Percentiles rank a stretch among this genome's conserved stretches.
phyloP scores from a whole-genome alignment of 2,888 invertebrate species.

The Nebria salina region DNA sequence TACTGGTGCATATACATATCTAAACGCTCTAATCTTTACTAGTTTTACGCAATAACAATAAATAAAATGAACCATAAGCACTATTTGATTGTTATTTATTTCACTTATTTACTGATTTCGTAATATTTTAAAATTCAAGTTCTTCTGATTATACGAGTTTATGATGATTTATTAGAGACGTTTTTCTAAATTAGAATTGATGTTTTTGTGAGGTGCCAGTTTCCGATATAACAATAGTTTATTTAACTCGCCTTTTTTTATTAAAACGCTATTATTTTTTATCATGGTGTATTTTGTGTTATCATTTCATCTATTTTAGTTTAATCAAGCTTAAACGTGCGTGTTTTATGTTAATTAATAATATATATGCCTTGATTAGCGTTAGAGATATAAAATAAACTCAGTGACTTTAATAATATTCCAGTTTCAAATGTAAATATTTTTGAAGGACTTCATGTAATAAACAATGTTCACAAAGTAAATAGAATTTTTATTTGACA shows the following conservation, averaged over 20 bases:
- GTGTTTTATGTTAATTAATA: conserved; percentile 22
- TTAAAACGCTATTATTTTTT: neutral
- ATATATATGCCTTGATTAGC: conserved; percentile 9
- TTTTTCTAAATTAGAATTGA: too few species aligned
- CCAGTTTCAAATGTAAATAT: neutral
- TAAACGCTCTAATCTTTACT: too few species aligned
- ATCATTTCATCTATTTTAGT: conserved; percentile 2
- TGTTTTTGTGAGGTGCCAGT: too few species aligned
- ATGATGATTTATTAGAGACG: too few species aligned
- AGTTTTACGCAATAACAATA: too few species aligned
- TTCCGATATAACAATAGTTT: too few species aligned
- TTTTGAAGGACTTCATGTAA: neutral
- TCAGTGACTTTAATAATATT: neutral
- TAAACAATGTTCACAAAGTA: neutral
- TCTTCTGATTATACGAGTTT: too few species aligned
- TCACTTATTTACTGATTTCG: too few species aligned
- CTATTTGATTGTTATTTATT: too few species aligned
- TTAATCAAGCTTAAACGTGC: conserved; percentile 25
- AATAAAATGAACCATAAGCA: too few species aligned
- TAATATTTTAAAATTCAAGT: too few species aligned
- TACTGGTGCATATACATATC: too few species aligned
- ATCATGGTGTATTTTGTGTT: neutral
- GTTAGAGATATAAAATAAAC: neutral
- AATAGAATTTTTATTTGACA: neutral
- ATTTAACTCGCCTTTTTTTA: neutral